phyloP scores from a whole-genome alignment of 2,888 invertebrate species.

The Amiota mariae region DNA sequence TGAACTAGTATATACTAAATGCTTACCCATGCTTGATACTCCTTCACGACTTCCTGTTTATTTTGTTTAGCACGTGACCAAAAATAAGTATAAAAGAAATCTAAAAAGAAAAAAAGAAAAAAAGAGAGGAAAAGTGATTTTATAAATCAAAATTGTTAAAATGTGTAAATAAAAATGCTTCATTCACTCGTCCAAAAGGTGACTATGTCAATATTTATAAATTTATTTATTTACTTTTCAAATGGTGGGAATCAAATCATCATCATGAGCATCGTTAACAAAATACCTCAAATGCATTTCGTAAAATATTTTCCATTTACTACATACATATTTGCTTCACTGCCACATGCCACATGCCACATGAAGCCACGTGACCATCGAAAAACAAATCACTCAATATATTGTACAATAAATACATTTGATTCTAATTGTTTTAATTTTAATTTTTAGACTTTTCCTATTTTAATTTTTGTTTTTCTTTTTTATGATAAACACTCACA shows the following conservation, averaged over 20 bases:
- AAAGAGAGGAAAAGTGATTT: not conserved
- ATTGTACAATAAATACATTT: too few relatives aligned
- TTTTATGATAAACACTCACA: too few relatives aligned
- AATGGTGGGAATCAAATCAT: constrained; percentile 18
- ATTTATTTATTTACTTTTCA: constrained; percentile 20
- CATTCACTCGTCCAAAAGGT: not conserved
- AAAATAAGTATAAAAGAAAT: not conserved
- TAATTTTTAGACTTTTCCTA: too few relatives aligned
- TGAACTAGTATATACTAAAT: too few relatives aligned
- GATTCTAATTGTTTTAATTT: too few relatives aligned
- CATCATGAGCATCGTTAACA: not conserved
- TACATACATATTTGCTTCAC: too few relatives aligned
- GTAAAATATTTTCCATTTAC: too few relatives aligned
- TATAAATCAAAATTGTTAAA: not conserved
- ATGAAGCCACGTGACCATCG: too few relatives aligned
- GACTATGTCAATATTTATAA: constrained; percentile 19
- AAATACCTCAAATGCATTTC: too few relatives aligned
- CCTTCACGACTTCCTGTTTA: not conserved
- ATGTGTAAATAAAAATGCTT: not conserved
- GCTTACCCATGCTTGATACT: not conserved
- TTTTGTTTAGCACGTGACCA: not conserved
- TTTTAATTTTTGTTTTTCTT: too few relatives aligned
- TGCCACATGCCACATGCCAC: too few relatives aligned
- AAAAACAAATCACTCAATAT: too few relatives aligned
- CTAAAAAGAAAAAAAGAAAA: not conserved